phyloP scores from a whole-genome alignment of 2,888 invertebrate genomes.

The Hirtodrosophila cameraria region DNA sequence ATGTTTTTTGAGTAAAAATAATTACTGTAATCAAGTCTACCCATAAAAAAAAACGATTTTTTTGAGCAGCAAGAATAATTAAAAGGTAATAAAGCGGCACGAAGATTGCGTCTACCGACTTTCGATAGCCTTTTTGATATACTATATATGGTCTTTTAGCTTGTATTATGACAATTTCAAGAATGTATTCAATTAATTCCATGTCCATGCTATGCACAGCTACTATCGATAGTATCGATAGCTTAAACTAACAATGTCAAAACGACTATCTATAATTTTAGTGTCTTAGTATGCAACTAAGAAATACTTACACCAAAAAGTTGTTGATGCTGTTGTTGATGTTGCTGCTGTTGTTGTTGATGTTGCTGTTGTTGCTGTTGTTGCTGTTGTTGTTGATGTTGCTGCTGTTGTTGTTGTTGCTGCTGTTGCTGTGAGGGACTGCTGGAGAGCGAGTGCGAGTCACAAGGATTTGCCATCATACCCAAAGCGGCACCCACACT shows the following conservation, averaged over 20 bases:
- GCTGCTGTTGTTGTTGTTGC: constrained; percentile 54
- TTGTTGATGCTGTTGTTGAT: constrained; percentile 40
- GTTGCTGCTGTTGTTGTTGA: constrained; percentile 47
- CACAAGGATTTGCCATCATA: constrained; percentile 68
- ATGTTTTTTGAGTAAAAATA: no score
- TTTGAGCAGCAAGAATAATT: no score
- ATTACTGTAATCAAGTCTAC: no score
- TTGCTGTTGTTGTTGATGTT: constrained; percentile 23
- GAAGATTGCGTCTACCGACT: background rate
- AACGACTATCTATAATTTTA: background rate
- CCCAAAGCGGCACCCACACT: constrained; percentile 55
- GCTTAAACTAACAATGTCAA: no score
- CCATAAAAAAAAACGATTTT: no score
- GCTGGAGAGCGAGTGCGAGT: constrained; percentile 82
- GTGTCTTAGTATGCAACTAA: background rate
- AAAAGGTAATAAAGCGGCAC: no score
- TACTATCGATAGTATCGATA: no score
- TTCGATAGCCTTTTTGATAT: constrained; percentile 1
- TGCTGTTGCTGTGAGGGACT: constrained; percentile 73
- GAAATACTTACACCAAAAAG: constrained; percentile 64
- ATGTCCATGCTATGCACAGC: no score
- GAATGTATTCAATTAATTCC: no score
- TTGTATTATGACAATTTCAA: no score
- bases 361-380: constrained; percentile 19
- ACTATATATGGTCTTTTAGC: no score